These are phyloP conservation scores for Craterocephalus amniculus DNA, from an alignment of 2,797 vertebrate genomes.

Conservation along the genomic window DNA sequence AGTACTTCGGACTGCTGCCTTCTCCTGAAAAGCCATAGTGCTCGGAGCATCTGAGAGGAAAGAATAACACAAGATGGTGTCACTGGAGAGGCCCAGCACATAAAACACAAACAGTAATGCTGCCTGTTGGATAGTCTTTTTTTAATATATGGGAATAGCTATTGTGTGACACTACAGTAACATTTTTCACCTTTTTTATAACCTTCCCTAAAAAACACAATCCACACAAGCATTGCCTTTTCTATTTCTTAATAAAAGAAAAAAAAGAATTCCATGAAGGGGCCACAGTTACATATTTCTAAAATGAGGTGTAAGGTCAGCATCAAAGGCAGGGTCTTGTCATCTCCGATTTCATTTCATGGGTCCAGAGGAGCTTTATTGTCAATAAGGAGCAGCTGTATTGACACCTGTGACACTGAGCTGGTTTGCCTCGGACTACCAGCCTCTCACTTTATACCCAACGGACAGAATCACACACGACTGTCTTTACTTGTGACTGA, in stretches of 20 bases:
- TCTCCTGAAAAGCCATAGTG: slow-evolving; percentile 53
- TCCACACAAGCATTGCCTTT: slow-evolving; percentile 24
- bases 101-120: slow-evolving; percentile 29
- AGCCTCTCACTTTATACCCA: slow-evolving; percentile 27
- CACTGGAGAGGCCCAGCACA: slow-evolving; percentile 37
- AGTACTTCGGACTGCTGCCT: slow-evolving; percentile 64
- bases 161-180: slow-evolving; percentile 21
- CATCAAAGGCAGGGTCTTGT: slow-evolving; percentile 77
- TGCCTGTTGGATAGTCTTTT: slow-evolving; percentile 30
- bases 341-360: slow-evolving; percentile 75
- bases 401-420: slow-evolving; percentile 78
- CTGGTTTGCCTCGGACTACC: slow-evolving; percentile 38
- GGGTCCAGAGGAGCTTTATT: slow-evolving; percentile 72
- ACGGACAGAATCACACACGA: slow-evolving; percentile 41
- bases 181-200: slow-evolving; percentile 33
- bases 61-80: slow-evolving; percentile 33
- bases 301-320: slow-evolving; percentile 70
- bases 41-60: slow-evolving; percentile 35
- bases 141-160: slow-evolving; percentile 41
- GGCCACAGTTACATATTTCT: slow-evolving; percentile 70
- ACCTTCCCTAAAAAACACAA: slow-evolving; percentile 25
- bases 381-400: slow-evolving; percentile 78
- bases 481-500: slow-evolving; percentile 54
- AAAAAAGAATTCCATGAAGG: slow-evolving; percentile 55
- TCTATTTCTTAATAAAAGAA: slow-evolving; percentile 46